Conservation (phyloP, 2,797 vertebrate genomes). For the Sebastes oblongus region DNA sequence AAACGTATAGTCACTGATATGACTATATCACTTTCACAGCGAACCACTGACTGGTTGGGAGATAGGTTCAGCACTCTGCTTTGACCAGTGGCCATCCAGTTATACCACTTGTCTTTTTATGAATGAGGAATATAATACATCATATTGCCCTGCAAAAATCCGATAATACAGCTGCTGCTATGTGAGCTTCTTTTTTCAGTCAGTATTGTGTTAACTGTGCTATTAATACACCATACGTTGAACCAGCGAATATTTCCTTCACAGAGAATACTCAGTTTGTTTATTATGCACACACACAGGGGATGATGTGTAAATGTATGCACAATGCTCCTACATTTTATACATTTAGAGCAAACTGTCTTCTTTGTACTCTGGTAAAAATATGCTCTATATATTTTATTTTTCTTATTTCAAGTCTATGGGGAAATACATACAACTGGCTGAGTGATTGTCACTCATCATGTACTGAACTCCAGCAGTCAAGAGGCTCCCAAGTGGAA, state of each 20-base stretch:
- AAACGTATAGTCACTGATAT: neutral
- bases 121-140: neutral
- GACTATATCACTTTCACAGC: neutral
- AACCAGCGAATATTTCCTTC: neutral
- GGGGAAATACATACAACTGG: slow-evolving; percentile 11
- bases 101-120: neutral
- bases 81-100: neutral
- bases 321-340: neutral
- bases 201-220: neutral
- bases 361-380: slow-evolving; percentile 5
- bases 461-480: slow-evolving; percentile 11
- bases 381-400: neutral
- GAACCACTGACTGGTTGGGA: neutral
- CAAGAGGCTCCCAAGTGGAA: slow-evolving; percentile 31
- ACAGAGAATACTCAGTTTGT: neutral
- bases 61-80: neutral
- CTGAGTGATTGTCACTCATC: slow-evolving; percentile 41
- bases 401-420: neutral
- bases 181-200: neutral
- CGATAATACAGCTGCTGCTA: neutral
- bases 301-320: neutral
- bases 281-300: neutral
- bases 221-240: neutral
- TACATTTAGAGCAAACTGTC: neutral
- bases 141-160: neutral